These are phyloP conservation scores for Paradoxurus hermaphroditus DNA, from an alignment of 2,113 vertebrate species.

Conservation along the genomic window DNA sequence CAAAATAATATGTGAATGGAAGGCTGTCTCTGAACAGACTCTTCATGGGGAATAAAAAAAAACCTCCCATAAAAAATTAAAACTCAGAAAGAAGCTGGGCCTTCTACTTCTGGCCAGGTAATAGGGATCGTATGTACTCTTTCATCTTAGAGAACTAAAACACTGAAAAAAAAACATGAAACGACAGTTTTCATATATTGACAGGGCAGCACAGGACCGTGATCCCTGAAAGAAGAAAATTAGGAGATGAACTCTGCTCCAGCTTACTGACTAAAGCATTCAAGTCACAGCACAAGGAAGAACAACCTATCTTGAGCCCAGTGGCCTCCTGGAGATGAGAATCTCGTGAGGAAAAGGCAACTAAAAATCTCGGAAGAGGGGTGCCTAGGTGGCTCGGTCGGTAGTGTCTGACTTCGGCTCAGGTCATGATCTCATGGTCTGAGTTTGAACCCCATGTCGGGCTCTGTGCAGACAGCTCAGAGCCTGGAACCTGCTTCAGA, in stretches of 20 bases:
- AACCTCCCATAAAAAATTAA: not conserved
- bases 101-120: not conserved
- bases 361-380: not conserved
- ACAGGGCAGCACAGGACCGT: not conserved
- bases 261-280: not conserved
- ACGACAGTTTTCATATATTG: not conserved
- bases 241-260: not conserved
- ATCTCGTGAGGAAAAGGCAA: not conserved
- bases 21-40: not conserved
- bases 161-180: not conserved
- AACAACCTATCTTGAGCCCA: not conserved
- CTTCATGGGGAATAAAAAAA: not conserved
- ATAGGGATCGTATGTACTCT: not conserved
- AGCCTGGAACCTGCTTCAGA: too few species aligned
- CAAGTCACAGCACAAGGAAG: not conserved
- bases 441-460: too few species aligned
- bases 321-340: not conserved
- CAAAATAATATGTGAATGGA: not conserved
- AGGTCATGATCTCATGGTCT: too few species aligned
- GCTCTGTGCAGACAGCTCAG: too few species aligned
- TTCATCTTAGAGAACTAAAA: not conserved
- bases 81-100: not conserved
- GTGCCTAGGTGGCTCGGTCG: too few species aligned
- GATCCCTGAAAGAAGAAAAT: not conserved
- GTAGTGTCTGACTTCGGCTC: too few species aligned